Evolutionary conservation across 2,113 vertebrate species (phyloP).

Genomic region (Puma concolor): DNA sequence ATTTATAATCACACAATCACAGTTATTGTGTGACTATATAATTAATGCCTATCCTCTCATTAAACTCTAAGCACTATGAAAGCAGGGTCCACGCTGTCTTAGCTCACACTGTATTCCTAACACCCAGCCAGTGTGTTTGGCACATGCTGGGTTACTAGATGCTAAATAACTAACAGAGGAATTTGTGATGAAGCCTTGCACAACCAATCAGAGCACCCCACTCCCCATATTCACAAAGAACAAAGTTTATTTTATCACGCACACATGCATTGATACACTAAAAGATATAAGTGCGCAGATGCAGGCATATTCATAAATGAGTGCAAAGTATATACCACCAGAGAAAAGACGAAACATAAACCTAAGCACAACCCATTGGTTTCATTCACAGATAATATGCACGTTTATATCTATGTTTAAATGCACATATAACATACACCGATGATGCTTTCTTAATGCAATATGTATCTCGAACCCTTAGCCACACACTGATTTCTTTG

Average conservation of each 20-base stretch:
- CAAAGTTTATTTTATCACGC: not conserved
- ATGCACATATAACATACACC: not conserved
- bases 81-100: not conserved
- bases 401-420: not conserved
- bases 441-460: not conserved
- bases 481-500: not conserved
- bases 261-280: not conserved
- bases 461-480: not conserved
- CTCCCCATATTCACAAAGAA: not conserved
- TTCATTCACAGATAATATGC: not conserved
- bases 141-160: not conserved
- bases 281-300: not conserved
- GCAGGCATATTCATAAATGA: not conserved
- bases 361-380: not conserved
- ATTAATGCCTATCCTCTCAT: not conserved
- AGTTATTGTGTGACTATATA: not conserved
- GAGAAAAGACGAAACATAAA: not conserved
- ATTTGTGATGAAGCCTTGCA: not conserved
- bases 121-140: not conserved
- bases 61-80: not conserved
- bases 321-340: not conserved
- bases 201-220: not conserved
- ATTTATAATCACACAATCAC: not conserved
- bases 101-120: not conserved
- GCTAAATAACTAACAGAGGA: not conserved